Evolutionary conservation across 2,888 invertebrate genomes (phyloP), one percentile per base, ranked within the genome.

Genomic region (Dione vanillae): DNA sequence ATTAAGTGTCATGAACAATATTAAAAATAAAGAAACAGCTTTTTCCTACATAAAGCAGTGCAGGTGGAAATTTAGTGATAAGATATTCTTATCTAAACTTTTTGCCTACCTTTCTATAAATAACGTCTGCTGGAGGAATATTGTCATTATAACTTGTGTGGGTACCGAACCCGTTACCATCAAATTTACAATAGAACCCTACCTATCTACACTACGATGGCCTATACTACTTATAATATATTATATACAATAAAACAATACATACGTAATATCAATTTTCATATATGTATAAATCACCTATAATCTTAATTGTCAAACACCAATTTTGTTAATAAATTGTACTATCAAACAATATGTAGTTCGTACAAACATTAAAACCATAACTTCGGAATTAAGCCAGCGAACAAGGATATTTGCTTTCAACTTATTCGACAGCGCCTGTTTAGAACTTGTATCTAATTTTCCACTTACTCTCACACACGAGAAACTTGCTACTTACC

Each of bases 401-500:
- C 37, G 37, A 61, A 51, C 49, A 16, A 52, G 56, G 51, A 61
- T 61, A 61, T 61, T 61, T 61, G 61, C 61, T 61, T 35, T 41
- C 35, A 62, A 61, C 68, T 68, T 68, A 54, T 62, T 54, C 62
- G 62, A 68, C 45, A 68, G 51, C 49, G 41, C 52, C 67, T 62
- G 35, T 52, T 62, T 52, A 62, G 67, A 61, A 61, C 16, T 67
- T 67, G 52, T 68, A 62, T 68, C 52, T 43, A 62, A 61, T 62
- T 61, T 67, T 67, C 67, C 51, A 51, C 20, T 67, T 43, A 51
- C 41, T n/a, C 59, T 35, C 27, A 7, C 41, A 43, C 16, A 43
- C 40, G 27, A 40, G 58, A 49, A 35, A 37, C 49, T 35, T 10
- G 16, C 37, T 14, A 19, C 47, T 37, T 43, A 45, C 41, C 16